Evolutionary conservation across 2,797 vertebrate genomes (phyloP), one percentile per base, ranked within the genome.

Genomic region (Malacoctenus gilli): DNA sequence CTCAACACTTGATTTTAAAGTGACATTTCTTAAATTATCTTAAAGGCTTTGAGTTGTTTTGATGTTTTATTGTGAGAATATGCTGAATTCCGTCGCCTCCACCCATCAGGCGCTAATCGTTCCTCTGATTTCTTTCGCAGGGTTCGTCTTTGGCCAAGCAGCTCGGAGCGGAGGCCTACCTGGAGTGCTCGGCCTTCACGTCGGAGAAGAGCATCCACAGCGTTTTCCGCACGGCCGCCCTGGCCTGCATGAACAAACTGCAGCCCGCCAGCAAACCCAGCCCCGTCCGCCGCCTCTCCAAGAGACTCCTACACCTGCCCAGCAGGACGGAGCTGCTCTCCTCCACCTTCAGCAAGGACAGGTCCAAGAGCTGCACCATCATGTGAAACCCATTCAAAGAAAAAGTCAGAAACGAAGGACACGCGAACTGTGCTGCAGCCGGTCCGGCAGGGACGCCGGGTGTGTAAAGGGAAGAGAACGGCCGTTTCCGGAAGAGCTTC

Each of bases 121-220:
- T n/a, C 25, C 25, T 9, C 25, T 28, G 5, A 28, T 28, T 15
- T 14, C 14, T 13, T 8, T 52, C 22, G 3, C 42, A 97, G 96
- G 96, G 96, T 22, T 92, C 89, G 0, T 92, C 92, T 3, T 82
- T 94, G 38, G 95, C 95, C 62, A 93, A 94, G 82, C 95, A 97
- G 81, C 59, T 96, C 22, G 95, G 95, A 36, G 95, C 95, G 0
- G 94, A 96, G 79, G 83, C 90, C 0, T 98, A 97, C 86, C 86
- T 97, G 84, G 96, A 98, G 82, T 96, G 96, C 59, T 98, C 96
- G 0, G 96, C 95, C 5, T 97, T 97, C 86, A 97, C 96, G 0
- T 97, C 96, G 0, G 96, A 98, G 78, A 97, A 96, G 71, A 97
- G 96, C 39, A 92, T 98, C 62, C 94, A 96, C 87, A 95, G 95